Evolutionary conservation across 2,888 invertebrate genomes (phyloP).

Genomic region (Nemotelus pantherinus): DNA sequence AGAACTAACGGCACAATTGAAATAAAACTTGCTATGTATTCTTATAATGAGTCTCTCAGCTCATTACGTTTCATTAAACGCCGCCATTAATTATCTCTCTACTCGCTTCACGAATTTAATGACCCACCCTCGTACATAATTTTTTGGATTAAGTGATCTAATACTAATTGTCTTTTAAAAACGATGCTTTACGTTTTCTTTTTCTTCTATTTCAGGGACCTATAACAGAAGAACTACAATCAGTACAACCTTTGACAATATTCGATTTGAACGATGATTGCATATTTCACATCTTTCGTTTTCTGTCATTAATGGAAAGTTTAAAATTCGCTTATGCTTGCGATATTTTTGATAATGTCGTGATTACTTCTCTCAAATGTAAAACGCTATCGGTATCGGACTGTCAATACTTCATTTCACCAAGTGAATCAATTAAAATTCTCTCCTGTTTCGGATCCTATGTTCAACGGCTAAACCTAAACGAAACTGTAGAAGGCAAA

Average conservation of each 20-base stretch:
- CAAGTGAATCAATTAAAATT: background rate
- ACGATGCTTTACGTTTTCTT: background rate
- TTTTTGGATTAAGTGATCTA: too few species aligned
- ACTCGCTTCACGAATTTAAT: too few species aligned
- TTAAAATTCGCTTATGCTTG: background rate
- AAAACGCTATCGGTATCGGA: conserved; percentile 18
- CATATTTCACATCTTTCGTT: conserved; percentile 1
- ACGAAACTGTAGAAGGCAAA: conserved; percentile 1
- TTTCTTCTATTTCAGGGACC: background rate
- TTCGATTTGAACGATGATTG: conserved; percentile 18
- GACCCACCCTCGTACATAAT: too few species aligned
- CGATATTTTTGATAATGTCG: conserved; percentile 4
- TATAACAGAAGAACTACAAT: background rate
- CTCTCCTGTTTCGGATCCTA: conserved; percentile 11
- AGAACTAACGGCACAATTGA: too few species aligned
- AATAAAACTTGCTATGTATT: too few species aligned
- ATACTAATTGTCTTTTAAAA: too few species aligned
- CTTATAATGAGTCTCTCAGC: too few species aligned
- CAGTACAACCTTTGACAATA: conserved; percentile 10
- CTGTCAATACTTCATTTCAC: background rate
- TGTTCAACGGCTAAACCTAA: conserved; percentile 5
- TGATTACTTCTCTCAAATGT: background rate
- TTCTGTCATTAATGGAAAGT: conserved; percentile 1
- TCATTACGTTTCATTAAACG: too few species aligned
- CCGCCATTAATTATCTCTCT: too few species aligned